Conservation (phyloP, 2,113 vertebrate species). For the Vombatus ursinus region DNA sequence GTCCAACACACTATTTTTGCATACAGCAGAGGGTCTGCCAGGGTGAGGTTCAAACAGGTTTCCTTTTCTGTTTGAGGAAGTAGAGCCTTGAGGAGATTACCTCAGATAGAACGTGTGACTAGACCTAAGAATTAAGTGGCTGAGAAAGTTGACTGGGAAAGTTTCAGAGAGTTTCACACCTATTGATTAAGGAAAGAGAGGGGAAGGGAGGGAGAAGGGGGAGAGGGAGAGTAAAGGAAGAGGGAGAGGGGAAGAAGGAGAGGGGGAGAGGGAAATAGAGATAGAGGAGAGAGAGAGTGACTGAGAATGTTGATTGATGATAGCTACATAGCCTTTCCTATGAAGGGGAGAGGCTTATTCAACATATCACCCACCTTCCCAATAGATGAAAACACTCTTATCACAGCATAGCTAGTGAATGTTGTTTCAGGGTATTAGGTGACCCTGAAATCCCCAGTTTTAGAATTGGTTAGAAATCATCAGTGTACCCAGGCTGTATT, state of each 20-base stretch:
- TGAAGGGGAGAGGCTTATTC: no score
- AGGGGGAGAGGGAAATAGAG: no score
- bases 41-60: not conserved
- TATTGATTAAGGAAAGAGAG: no score
- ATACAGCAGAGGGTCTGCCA: not conserved
- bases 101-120: not conserved
- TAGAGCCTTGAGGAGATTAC: not conserved
- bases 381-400: not conserved
- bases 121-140: not conserved
- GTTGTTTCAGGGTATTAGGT: not conserved
- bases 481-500: not conserved
- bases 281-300: no score
- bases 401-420: not conserved
- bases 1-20: not conserved
- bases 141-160: no score
- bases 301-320: not conserved
- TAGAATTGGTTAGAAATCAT: not conserved
- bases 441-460: not conserved
- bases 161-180: no score
- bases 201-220: accelerated
- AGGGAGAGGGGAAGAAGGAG: not conserved
- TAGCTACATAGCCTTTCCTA: not conserved
- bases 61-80: no score
- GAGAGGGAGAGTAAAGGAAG: no score
- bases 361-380: no score